Base-by-base conservation (phyloP, 2,888 invertebrate genomes). In the Neelides folsomi region DNA sequence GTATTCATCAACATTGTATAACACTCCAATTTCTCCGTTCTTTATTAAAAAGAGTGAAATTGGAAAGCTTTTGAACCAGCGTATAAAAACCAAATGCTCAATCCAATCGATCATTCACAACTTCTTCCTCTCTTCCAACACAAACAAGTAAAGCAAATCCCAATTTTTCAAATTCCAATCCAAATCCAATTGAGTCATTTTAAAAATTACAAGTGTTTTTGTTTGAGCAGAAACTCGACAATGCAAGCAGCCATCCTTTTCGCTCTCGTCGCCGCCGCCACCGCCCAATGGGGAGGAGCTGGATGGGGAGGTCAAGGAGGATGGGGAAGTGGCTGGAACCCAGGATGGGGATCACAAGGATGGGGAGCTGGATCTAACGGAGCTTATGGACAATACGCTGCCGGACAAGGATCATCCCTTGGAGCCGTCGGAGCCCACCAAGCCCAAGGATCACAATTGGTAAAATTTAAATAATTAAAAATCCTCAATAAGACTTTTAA, bases 211-310 rank as follows among this genome's bases (percentile, higher is more conserved):
- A n/a, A n/a, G n/a, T n/a, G n/a, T n/a, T n/a, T n/a, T n/a, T n/a
- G n/a, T n/a, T n/a, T n/a, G n/a, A n/a, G n/a, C n/a, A n/a, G n/a
- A n/a, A n/a, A n/a, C n/a, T n/a, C 27, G 27, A 27, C 3, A 27
- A 57, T 57, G 59, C 53, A 53, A 38, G 47, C 18, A 47, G 50
- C 57, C 34, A 42, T 51, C 13, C 15, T 58, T 15, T 42, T 58
- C 19, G 56, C 55, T 18, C 37, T 60, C 19, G 42, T 55, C 40
- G 45, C 51, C 9, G 55, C 46, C 34, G 60, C 56, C 12, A 39
- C 20, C 1, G 56, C 58, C n/a, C 7, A 55, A 49, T 20, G 38
- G 41, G n/a, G 57, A 48, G 7, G 54, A 42, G 8, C 34, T 15
- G 10, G 50, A 42, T 5, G 43, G 47, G 49, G 50, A 4, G 47